Percentiles rank a stretch among this genome's conserved stretches.
phyloP scores from a whole-genome alignment of 2,113 vertebrate genomes.

The Zosterops pallidus region DNA sequence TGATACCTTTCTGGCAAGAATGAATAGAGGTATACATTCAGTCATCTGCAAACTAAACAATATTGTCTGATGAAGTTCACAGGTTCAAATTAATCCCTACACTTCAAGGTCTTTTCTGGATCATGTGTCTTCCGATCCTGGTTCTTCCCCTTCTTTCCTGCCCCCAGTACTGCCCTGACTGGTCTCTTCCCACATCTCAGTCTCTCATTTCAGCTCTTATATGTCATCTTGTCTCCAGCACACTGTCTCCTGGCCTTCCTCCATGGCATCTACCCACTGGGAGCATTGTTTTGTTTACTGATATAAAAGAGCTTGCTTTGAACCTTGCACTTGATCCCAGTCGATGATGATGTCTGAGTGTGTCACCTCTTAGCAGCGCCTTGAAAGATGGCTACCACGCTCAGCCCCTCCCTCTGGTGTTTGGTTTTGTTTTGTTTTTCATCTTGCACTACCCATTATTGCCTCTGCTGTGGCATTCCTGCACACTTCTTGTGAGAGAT shows the following conservation, averaged over 20 bases:
- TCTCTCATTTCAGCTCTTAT: neutral
- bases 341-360: neutral
- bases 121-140: neutral
- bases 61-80: neutral
- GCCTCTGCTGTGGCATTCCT: neutral
- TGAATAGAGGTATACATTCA: neutral
- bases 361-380: neutral
- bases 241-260: neutral
- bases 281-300: neutral
- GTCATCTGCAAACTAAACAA: neutral
- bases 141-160: neutral
- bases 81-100: neutral
- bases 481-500: neutral
- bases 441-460: neutral
- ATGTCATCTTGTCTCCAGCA: neutral
- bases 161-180: neutral
- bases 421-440: neutral
- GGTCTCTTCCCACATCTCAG: neutral
- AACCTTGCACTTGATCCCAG: neutral
- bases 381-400: neutral
- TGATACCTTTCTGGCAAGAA: neutral
- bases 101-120: neutral
- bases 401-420: neutral
- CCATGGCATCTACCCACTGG: neutral
- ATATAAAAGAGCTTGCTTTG: neutral